Conservation (phyloP, 37 sponge, comb jelly and placozoan genomes). For the Beroe forskalii region DNA sequence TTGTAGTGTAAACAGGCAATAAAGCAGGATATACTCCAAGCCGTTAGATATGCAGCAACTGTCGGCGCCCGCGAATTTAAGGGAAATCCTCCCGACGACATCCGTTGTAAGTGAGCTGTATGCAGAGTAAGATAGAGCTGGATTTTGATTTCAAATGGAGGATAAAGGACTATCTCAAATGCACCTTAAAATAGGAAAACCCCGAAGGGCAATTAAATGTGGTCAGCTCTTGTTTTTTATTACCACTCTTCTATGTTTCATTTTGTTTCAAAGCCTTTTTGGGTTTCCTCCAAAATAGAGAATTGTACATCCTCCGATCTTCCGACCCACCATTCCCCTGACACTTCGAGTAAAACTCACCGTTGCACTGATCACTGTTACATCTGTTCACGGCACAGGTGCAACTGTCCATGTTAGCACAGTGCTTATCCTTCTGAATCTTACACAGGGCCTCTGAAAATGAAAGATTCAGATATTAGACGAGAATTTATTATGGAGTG, state of each 20-base stretch:
- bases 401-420: neutral
- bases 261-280: too few species aligned
- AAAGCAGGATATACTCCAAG: too few species aligned
- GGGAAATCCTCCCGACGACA: too few species aligned
- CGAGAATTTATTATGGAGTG: neutral
- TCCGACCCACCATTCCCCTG: neutral
- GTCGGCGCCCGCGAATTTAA: too few species aligned
- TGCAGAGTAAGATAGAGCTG: too few species aligned
- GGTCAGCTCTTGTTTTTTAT: neutral
- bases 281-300: too few species aligned
- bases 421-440: neutral
- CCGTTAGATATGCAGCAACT: too few species aligned
- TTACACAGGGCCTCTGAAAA: constrained; percentile 16
- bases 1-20: too few species aligned
- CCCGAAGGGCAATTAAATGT: neutral
- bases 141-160: too few species aligned
- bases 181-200: neutral
- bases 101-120: too few species aligned
- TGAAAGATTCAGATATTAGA: neutral
- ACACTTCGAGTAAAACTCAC: neutral
- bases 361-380: neutral
- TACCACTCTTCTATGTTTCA: too few species aligned
- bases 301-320: neutral
- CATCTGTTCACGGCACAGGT: constrained; percentile 2
- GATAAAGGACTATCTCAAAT: too few species aligned